Conservation (phyloP, 2,797 vertebrate genomes). For the Cuculus canorus region DNA sequence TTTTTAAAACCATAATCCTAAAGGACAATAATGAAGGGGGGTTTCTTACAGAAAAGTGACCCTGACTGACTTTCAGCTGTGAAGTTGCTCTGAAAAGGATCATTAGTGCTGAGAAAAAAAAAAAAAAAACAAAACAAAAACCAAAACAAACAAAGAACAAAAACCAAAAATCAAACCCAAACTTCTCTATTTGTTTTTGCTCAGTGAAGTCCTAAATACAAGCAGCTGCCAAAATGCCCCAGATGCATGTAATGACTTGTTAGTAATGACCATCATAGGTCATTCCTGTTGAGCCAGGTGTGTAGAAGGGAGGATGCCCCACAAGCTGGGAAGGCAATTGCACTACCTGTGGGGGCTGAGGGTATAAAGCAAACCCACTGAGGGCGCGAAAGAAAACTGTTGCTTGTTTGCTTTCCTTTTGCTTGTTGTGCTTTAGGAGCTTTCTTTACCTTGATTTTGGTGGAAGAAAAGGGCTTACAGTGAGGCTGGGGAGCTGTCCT, state of each 20-base stretch:
- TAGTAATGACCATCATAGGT: neutral
- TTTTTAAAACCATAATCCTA: neutral
- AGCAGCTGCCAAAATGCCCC: neutral
- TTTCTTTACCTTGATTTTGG: neutral
- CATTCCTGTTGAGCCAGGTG: neutral
- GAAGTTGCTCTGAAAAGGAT: neutral
- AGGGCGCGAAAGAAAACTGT: fast-evolving
- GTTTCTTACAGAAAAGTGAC: neutral
- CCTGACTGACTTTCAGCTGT: neutral
- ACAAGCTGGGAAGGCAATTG: neutral
- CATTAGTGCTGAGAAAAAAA: fast-evolving
- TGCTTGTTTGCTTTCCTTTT: neutral
- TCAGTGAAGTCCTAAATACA: neutral
- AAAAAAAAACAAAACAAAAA: no score
- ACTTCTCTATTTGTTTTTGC: neutral
- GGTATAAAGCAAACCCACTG: neutral
- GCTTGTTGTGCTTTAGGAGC: neutral
- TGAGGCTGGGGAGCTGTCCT: fast-evolving
- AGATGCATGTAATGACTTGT: fast-evolving
- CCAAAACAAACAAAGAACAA: no score
- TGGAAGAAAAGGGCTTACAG: neutral
- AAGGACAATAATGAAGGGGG: neutral
- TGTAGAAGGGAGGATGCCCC: fast-evolving
- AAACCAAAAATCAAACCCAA: no score
- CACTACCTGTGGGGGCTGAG: neutral